Evolutionary conservation across 1,140 invertebrate species (phyloP).

Genomic region (Drosophila eugracilis): DNA sequence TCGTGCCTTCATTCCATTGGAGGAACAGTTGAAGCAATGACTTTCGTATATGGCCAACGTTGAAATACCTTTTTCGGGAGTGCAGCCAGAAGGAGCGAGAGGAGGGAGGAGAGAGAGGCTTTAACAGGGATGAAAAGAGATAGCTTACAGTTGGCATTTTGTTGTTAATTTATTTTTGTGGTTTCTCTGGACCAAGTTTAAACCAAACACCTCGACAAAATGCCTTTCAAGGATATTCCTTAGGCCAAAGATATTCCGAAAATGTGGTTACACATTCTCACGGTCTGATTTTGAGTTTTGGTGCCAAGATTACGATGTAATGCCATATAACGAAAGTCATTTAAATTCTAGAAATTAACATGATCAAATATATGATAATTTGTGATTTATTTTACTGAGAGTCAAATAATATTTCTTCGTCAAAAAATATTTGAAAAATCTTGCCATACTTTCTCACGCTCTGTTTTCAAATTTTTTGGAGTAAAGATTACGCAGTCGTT

Average conservation of each 20-base stretch:
- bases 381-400: no score
- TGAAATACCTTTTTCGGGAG: slow-evolving; percentile 51
- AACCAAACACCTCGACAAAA: slow-evolving; percentile 40
- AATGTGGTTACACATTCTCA: slow-evolving; percentile 38
- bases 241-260: slow-evolving; percentile 5
- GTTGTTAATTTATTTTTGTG: slow-evolving; percentile 47
- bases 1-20: slow-evolving; percentile 48
- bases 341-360: slow-evolving; percentile 1
- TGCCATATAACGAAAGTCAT: not conserved
- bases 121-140: not conserved
- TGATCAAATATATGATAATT: not conserved
- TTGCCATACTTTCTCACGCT: slow-evolving; percentile 44
- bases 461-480: slow-evolving; percentile 18
- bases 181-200: slow-evolving; percentile 35
- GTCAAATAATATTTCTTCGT: no score
- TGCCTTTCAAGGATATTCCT: slow-evolving; percentile 39
- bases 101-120: not conserved
- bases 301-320: not conserved
- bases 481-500: slow-evolving; percentile 10
- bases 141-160: slow-evolving; percentile 22
- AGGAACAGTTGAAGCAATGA: slow-evolving; percentile 53
- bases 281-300: slow-evolving; percentile 28
- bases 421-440: not conserved
- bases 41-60: slow-evolving; percentile 52
- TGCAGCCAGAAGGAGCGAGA: slow-evolving; percentile 15